Evolutionary conservation across 2,888 invertebrate genomes (phyloP).

Genomic region (Reticulitermes lucifugus): DNA sequence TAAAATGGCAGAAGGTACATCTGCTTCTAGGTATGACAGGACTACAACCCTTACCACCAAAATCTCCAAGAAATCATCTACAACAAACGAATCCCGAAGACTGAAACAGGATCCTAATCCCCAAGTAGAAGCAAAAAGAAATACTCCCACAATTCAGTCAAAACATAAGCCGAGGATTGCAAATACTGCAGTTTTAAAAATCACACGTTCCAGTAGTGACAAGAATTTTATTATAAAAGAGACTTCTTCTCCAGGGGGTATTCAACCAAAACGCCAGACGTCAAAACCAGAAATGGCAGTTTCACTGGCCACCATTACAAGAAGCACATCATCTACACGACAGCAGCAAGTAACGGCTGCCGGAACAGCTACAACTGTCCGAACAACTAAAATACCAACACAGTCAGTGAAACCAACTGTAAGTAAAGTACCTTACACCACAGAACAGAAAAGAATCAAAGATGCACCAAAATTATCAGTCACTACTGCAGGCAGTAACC

Average conservation of each 20-base stretch:
- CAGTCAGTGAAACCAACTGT: neutral
- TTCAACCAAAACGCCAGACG: constrained; percentile 34
- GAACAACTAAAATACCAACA: constrained; percentile 24
- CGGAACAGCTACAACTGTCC: constrained; percentile 4
- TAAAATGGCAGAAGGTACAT: neutral
- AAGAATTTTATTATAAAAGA: constrained; percentile 31
- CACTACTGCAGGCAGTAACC: neutral
- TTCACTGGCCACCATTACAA: constrained; percentile 41
- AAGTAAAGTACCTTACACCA: neutral
- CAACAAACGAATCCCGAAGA: neutral
- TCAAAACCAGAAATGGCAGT: constrained; percentile 47
- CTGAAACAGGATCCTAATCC: neutral
- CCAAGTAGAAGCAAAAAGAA: neutral
- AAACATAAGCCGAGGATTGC: constrained; percentile 9
- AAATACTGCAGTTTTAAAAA: constrained; percentile 24
- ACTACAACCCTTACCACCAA: neutral
- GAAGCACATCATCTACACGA: constrained; percentile 16
- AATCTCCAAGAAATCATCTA: neutral
- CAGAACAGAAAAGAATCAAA: neutral
- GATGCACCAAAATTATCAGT: neutral
- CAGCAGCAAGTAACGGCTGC: neutral
- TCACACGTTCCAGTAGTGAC: constrained; percentile 41
- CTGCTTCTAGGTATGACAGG: neutral
- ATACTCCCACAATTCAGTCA: neutral
- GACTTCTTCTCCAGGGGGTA: constrained; percentile 15